These are phyloP conservation scores for Pycnomerus fuliginosus DNA, from an alignment of 2,888 invertebrate genomes.

Conservation along the genomic window DNA sequence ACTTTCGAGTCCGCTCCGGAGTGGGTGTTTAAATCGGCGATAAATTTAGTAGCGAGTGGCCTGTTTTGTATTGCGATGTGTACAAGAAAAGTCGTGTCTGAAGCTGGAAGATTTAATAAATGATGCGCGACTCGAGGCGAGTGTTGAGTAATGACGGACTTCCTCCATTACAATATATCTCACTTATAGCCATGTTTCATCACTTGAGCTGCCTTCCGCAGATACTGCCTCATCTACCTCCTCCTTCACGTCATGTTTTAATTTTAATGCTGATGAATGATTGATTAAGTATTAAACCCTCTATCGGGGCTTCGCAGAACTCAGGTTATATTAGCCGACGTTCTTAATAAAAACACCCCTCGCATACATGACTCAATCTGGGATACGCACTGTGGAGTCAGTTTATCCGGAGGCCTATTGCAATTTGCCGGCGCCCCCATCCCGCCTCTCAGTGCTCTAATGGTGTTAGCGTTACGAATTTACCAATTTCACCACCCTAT, in stretches of 20 bases:
- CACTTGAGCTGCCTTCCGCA: slow-evolving; percentile 41
- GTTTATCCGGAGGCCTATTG: slow-evolving; percentile 51
- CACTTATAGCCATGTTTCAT: slow-evolving; percentile 50
- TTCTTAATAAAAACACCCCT: slow-evolving; percentile 42
- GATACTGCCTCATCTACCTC: slow-evolving; percentile 33
- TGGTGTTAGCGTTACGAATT: slow-evolving; percentile 56
- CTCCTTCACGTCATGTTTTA: slow-evolving; percentile 35
- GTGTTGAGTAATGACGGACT: slow-evolving; percentile 50
- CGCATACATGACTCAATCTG: slow-evolving; percentile 54
- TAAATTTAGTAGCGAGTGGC: too few relatives aligned
- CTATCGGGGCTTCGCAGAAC: too few relatives aligned
- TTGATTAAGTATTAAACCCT: slow-evolving; percentile 39
- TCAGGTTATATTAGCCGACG: slow-evolving; percentile 38
- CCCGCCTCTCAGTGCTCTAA: slow-evolving; percentile 38
- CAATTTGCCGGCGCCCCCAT: slow-evolving; percentile 45
- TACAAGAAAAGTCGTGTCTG: slow-evolving; percentile 24
- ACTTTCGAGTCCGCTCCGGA: too few relatives aligned
- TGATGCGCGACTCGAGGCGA: slow-evolving; percentile 42
- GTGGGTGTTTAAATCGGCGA: too few relatives aligned
- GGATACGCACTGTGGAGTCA: slow-evolving; percentile 53
- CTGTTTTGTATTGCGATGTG: too few relatives aligned
- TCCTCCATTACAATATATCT: slow-evolving; percentile 50
- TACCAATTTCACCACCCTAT: slow-evolving; percentile 55
- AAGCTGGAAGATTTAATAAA: slow-evolving; percentile 36
- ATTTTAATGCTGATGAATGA: slow-evolving; percentile 46